Percentiles rank a stretch among this genome's conserved stretches.
Evolutionary conservation across 2,113 vertebrate genomes (phyloP).

Genomic region (Siphamia tubifer): DNA sequence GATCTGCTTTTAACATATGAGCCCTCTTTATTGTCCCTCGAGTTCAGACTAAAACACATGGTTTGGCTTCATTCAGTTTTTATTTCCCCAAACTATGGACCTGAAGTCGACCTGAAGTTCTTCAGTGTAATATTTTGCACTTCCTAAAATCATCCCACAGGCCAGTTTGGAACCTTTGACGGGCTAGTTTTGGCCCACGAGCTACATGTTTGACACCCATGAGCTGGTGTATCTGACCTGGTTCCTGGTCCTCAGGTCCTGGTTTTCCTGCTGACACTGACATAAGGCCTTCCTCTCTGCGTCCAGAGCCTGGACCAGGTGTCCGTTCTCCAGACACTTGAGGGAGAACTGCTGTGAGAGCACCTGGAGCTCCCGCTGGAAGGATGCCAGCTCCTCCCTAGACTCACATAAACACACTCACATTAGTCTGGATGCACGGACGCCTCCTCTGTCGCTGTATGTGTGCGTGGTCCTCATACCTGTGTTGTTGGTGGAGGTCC

Average conservation of each 20-base stretch:
- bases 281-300: constrained; percentile 72
- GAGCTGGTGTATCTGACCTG: no score
- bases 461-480: constrained; percentile 37
- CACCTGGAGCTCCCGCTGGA: constrained; percentile 72
- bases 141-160: no score
- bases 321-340: constrained; percentile 75
- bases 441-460: not conserved
- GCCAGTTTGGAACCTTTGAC: no score
- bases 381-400: constrained; percentile 78
- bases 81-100: no score
- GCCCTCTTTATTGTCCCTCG: no score
- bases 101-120: no score
- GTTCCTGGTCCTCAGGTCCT: constrained; percentile 71
- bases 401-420: not conserved
- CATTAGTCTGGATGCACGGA: not conserved
- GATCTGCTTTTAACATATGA: no score
- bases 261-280: constrained; percentile 76
- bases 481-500: constrained; percentile 61
- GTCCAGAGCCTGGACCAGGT: constrained; percentile 73
- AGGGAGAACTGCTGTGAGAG: constrained; percentile 77
- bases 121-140: no score
- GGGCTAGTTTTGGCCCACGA: no score
- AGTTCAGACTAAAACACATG: no score
- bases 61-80: no score
- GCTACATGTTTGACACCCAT: no score